Evolutionary conservation across 2,888 invertebrate genomes (phyloP).

Genomic region (Heliconius hortense): DNA sequence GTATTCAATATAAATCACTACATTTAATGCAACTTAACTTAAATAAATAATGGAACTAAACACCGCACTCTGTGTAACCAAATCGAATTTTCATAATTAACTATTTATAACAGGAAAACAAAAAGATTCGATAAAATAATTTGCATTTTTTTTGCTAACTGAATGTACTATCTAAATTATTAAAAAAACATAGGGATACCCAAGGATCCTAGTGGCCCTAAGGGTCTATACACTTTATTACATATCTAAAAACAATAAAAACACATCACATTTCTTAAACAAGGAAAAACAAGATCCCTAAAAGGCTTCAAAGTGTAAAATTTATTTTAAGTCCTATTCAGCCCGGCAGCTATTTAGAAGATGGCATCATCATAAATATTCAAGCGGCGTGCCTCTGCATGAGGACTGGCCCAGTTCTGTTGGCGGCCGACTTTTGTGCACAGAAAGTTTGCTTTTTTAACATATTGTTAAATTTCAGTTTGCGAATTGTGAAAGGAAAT

Average conservation of each 20-base stretch:
- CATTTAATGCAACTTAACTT: no score
- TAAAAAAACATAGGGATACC: background rate
- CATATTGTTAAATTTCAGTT: constrained; percentile 4
- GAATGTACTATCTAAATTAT: background rate
- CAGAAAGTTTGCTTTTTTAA: constrained; percentile 29
- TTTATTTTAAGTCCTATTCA: constrained; percentile 30
- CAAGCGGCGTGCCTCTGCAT: constrained; percentile 36
- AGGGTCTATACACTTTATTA: background rate
- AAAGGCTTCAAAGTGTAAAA: constrained; percentile 25
- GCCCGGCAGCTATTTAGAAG: constrained; percentile 29
- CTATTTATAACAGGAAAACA: background rate
- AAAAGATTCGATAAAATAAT: background rate
- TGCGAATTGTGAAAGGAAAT: background rate
- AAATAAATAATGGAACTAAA: no score
- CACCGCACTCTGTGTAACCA: no score
- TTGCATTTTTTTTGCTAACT: background rate
- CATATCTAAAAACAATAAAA: background rate
- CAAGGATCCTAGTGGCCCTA: background rate
- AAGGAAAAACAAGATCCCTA: background rate
- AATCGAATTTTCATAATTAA: background rate
- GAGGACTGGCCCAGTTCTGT: constrained; percentile 20
- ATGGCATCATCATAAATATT: constrained; percentile 37
- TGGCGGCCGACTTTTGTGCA: constrained; percentile 30
- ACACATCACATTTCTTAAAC: background rate
- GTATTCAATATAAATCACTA: no score